phyloP scores from a whole-genome alignment of 2,888 invertebrate species.

The Chelonus formosanus region DNA sequence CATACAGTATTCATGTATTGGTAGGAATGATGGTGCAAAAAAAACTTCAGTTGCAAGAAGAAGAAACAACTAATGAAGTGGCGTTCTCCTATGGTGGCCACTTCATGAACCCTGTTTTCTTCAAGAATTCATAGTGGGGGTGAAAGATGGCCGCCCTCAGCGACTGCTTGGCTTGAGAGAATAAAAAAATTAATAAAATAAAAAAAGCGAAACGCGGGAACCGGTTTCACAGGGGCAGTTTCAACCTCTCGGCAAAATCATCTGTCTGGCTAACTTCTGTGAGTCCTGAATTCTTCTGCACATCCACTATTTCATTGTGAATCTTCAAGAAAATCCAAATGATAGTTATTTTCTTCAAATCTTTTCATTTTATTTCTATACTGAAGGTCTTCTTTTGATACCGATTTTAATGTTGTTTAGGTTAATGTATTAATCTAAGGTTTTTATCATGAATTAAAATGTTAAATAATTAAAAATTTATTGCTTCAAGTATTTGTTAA shows the following conservation, averaged over 20 bases:
- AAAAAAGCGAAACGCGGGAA: constrained; percentile 43
- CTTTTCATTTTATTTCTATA: background rate
- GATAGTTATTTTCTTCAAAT: background rate
- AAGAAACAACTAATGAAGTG: too few relatives aligned
- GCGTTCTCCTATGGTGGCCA: too few relatives aligned
- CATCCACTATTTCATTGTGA: constrained; percentile 5
- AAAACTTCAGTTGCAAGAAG: too few relatives aligned
- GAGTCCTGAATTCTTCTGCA: constrained; percentile 32
- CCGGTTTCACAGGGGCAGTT: constrained; percentile 52
- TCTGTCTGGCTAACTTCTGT: constrained; percentile 51
- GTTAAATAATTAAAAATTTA: too few relatives aligned
- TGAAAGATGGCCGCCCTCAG: constrained; percentile 20
- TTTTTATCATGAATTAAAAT: too few relatives aligned
- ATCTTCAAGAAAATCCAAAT: background rate
- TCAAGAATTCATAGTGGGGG: constrained; percentile 13
- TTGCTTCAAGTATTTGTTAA: too few relatives aligned
- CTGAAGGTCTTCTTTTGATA: too few relatives aligned
- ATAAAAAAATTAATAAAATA: constrained; percentile 33
- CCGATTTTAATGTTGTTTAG: too few relatives aligned
- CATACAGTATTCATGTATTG: background rate
- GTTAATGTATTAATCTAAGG: too few relatives aligned
- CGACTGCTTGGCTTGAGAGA: constrained; percentile 23
- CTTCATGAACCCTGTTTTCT: background rate
- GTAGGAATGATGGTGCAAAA: background rate
- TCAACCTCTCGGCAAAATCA: constrained; percentile 52